These are phyloP conservation scores for Calonectris borealis DNA, from an alignment of 2,113 vertebrate species.

Conservation along the genomic window DNA sequence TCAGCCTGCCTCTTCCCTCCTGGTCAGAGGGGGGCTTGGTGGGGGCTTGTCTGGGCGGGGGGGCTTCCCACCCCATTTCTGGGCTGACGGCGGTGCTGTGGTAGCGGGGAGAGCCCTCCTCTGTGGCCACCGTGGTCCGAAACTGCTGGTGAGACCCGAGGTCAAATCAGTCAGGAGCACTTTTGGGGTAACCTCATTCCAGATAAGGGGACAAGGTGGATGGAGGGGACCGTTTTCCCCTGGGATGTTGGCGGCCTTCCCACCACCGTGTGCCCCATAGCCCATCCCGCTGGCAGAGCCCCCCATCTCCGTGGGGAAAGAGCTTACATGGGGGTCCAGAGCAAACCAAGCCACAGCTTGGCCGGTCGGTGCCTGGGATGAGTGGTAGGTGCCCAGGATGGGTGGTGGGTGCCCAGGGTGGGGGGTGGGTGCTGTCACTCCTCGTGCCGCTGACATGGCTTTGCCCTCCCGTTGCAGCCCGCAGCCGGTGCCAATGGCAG, in stretches of 20 bases:
- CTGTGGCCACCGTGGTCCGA: fast-evolving
- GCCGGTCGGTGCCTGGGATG: not conserved
- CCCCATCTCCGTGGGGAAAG: not conserved
- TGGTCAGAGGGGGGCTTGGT: not conserved
- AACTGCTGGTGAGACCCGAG: fast-evolving
- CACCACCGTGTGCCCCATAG: fast-evolving
- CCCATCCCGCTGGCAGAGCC: not conserved
- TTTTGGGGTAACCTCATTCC: not conserved
- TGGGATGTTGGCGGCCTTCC: not conserved
- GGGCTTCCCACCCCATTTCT: not conserved
- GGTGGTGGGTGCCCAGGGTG: not conserved
- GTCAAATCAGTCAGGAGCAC: not conserved
- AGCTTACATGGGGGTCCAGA: fast-evolving
- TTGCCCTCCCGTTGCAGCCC: slow-evolving; percentile 48
- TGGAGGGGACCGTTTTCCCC: not conserved
- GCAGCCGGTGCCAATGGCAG: slow-evolving; percentile 81
- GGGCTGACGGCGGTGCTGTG: not conserved
- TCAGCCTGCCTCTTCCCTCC: not conserved
- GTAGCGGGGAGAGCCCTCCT: fast-evolving
- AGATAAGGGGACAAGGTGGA: not conserved
- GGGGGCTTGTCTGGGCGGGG: not conserved
- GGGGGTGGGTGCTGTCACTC: fast-evolving
- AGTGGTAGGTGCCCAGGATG: not conserved
- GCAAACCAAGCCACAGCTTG: not conserved
- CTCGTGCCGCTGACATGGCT: not conserved